A percentile compares a stretch with the other conserved stretches of the same genome.
phyloP scores from a whole-genome alignment of 1,140 invertebrate species.

The Caerostris extrusa region DNA sequence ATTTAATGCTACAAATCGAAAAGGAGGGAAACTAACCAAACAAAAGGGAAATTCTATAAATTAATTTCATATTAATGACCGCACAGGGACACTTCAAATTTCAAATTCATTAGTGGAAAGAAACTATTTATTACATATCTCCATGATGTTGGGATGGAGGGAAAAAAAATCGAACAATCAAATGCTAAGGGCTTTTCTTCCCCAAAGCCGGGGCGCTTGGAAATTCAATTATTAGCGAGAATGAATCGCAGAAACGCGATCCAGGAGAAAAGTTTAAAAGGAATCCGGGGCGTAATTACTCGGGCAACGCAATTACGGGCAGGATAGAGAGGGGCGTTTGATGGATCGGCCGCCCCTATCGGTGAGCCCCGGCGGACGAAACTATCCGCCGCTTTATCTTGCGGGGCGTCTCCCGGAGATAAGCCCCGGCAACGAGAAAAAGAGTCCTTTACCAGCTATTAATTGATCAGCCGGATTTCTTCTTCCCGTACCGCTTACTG shows the following conservation, averaged over 20 bases:
- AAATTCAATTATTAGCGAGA: conserved; percentile 17
- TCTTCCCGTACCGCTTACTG: no score
- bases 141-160: not conserved
- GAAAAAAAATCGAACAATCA: not conserved
- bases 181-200: no score
- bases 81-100: not conserved
- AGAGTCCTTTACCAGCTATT: not conserved
- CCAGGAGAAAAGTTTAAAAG: conserved; percentile 7
- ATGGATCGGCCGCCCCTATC: conserved; percentile 37
- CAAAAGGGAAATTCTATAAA: not conserved
- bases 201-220: not conserved
- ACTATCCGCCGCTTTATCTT: conserved; percentile 50
- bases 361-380: conserved; percentile 29
- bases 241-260: conserved; percentile 17
- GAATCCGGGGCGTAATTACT: conserved; percentile 22
- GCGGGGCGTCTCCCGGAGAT: not conserved
- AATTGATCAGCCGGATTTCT: conserved; percentile 6
- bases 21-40: not conserved
- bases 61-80: conserved; percentile 22
- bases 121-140: conserved; percentile 27
- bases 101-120: not conserved
- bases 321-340: conserved; percentile 24
- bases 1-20: not conserved
- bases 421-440: conserved; percentile 15
- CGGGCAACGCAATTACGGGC: conserved; percentile 33